Conservation (phyloP, 1,140 invertebrate genomes). For the Frieseomelitta varia region DNA sequence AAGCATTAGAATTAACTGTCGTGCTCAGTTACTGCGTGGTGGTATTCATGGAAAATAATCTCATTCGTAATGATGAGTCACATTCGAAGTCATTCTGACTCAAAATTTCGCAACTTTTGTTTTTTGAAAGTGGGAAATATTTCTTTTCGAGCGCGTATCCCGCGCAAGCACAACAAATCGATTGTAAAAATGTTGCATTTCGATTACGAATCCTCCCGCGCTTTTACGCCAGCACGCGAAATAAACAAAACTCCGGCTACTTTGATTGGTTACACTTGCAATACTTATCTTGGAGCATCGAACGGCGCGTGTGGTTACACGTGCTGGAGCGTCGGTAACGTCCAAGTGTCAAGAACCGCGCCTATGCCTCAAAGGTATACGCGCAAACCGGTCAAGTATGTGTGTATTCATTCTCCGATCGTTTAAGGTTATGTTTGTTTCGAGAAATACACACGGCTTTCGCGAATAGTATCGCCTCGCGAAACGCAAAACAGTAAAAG, state of each 20-base stretch:
- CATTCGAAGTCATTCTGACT: constrained; percentile 19
- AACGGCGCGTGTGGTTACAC: constrained; percentile 4
- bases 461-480: neutral
- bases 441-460: neutral
- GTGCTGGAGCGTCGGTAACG: constrained; percentile 11
- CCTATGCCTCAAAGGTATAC: neutral
- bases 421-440: constrained; percentile 47
- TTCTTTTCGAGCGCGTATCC: neutral
- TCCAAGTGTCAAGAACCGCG: constrained; percentile 25
- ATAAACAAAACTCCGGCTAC: constrained; percentile 30
- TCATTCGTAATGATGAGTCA: constrained; percentile 62
- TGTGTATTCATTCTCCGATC: neutral
- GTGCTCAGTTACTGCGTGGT: constrained; percentile 53
- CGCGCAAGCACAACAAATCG: neutral
- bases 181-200: neutral
- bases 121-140: neutral
- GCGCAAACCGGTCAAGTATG: neutral
- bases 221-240: neutral
- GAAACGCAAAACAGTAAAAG: constrained; percentile 18
- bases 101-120: constrained; percentile 30
- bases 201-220: neutral
- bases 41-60: constrained; percentile 64
- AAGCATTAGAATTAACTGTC: constrained; percentile 54
- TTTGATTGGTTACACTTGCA: neutral
- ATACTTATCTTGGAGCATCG: constrained; percentile 14